Evolutionary conservation across 2,113 vertebrate genomes (phyloP).

Genomic region (Cyrtonyx montezumae): DNA sequence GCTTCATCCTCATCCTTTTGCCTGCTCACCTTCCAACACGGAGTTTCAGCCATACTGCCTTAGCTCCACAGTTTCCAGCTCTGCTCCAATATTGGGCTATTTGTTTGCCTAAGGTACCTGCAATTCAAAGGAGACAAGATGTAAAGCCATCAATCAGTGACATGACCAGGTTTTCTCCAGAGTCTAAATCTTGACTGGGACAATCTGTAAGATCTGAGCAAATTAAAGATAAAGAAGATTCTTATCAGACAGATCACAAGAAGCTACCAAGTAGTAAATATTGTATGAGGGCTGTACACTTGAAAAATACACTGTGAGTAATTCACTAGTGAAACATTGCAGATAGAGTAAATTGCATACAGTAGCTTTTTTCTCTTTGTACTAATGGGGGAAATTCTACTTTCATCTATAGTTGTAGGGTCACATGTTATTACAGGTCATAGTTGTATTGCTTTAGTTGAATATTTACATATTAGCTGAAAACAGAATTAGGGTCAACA

Average conservation of each 20-base stretch:
- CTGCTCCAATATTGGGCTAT: not conserved
- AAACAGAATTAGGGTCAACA: not conserved
- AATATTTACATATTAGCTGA: not conserved
- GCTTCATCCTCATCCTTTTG: not conserved
- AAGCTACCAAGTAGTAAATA: not conserved
- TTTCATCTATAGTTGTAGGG: not conserved
- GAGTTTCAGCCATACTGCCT: not conserved
- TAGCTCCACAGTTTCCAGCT: not conserved
- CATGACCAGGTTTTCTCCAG: not conserved
- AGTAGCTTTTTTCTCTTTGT: not conserved
- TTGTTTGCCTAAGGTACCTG: not conserved
- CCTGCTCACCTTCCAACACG: not conserved
- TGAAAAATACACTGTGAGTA: not conserved
- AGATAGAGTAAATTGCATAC: not conserved
- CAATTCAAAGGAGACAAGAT: not conserved
- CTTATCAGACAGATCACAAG: not conserved
- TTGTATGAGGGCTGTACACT: not conserved
- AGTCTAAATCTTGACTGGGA: not conserved
- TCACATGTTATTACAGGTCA: too few species aligned
- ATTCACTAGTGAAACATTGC: slow-evolving; percentile 10
- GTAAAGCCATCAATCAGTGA: not conserved
- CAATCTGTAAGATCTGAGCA: not conserved
- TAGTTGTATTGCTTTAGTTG: not conserved
- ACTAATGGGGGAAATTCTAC: not conserved
- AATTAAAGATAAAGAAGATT: not conserved